phyloP scores from a whole-genome alignment of 2,113 vertebrate species.

The Rostratula benghalensis region DNA sequence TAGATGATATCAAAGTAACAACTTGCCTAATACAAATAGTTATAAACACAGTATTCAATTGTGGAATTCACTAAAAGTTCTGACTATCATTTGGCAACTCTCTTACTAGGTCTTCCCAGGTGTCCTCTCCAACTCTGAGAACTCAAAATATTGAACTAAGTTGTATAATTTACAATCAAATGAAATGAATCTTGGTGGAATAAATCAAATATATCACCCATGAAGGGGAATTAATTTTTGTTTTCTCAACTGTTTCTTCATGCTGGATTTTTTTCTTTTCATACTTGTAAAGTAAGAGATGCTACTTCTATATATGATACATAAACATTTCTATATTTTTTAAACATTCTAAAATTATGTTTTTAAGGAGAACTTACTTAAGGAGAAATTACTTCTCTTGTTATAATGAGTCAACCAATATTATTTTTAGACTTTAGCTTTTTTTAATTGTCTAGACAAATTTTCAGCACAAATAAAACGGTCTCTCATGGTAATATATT shows the following conservation, averaged over 20 bases:
- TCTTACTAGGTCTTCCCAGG: conserved; percentile 3
- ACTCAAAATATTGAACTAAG: conserved; percentile 72
- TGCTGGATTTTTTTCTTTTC: background rate
- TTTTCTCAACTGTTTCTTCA: conserved; percentile 28
- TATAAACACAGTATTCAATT: conserved; percentile 43
- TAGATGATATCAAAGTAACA: conserved; percentile 38
- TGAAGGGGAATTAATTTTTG: conserved; percentile 70
- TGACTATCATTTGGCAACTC: conserved; percentile 20
- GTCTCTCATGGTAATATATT: background rate
- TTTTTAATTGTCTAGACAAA: background rate
- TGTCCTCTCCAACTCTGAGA: conserved; percentile 25
- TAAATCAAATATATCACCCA: conserved; percentile 72
- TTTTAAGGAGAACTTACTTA: background rate
- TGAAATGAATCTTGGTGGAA: conserved; percentile 70
- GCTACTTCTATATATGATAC: background rate
- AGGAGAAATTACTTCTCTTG: background rate
- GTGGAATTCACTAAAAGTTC: conserved; percentile 11
- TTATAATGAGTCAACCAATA: background rate
- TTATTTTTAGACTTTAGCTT: background rate
- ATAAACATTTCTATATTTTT: conserved; percentile 24
- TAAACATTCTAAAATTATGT: background rate
- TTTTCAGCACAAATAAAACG: conserved; percentile 10
- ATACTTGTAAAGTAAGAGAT: conserved; percentile 9
- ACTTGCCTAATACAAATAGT: conserved; percentile 34
- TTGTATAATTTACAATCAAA: conserved; percentile 69